phyloP scores from a whole-genome alignment of 2,888 invertebrate genomes.

The Pachymerium ferrugineum region DNA sequence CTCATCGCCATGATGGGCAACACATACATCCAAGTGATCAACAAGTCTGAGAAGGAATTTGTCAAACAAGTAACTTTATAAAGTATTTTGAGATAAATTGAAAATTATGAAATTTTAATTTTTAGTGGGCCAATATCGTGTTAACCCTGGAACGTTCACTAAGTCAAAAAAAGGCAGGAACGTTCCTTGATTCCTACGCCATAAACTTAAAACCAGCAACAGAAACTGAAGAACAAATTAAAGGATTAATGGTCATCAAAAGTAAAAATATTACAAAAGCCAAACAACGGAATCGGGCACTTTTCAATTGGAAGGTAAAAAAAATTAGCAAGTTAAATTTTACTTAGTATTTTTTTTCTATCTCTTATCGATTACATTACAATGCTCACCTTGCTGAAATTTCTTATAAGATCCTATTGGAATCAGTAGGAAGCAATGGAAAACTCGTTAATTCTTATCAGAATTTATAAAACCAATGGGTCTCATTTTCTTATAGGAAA shows the following conservation, averaged over 20 bases:
- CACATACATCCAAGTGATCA: slow-evolving; percentile 95
- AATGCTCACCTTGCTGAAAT: too few relatives aligned
- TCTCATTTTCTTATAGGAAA: too few relatives aligned
- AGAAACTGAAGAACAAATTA: slow-evolving; percentile 54
- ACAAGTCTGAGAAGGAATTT: slow-evolving; percentile 98
- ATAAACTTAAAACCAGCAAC: slow-evolving; percentile 61
- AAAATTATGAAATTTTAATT: slow-evolving; percentile 37
- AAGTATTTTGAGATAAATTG: neutral
- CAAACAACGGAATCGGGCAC: slow-evolving; percentile 90
- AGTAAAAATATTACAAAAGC: slow-evolving; percentile 93
- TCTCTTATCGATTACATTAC: too few relatives aligned
- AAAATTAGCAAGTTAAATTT: neutral
- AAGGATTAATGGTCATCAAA: slow-evolving; percentile 97
- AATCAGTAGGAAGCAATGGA: too few relatives aligned
- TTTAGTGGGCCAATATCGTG: slow-evolving; percentile 96
- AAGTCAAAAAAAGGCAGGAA: slow-evolving; percentile 79
- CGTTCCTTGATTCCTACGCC: slow-evolving; percentile 90
- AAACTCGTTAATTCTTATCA: too few relatives aligned
- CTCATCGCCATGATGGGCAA: slow-evolving; percentile 99
- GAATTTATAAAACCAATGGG: too few relatives aligned
- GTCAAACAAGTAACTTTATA: slow-evolving; percentile 69
- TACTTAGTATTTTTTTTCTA: too few relatives aligned
- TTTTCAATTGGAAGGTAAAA: slow-evolving; percentile 94
- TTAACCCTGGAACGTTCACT: slow-evolving; percentile 92
- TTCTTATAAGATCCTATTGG: too few relatives aligned